Base-by-base conservation (phyloP, 2,797 vertebrate species). In the Melopsittacus undulatus region DNA sequence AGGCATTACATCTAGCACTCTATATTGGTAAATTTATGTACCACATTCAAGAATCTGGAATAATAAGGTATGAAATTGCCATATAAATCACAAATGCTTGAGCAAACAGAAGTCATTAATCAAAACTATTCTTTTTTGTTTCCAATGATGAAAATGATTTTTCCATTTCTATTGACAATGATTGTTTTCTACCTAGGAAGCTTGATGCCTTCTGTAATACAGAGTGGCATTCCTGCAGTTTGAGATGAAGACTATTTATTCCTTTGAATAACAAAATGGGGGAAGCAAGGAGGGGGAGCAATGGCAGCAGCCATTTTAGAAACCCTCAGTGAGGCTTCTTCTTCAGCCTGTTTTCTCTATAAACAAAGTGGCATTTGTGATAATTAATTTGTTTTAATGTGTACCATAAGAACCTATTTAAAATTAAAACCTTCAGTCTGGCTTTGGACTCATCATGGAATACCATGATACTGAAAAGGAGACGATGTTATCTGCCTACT, bases 51-150 rank as follows among this genome's bases (percentile, higher is more conserved):
- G 34, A 93, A 81, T 40, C 54, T 6, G 1, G 51, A 63, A 78
- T 72, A 81, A 87, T 54, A 63, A 88, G 84, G 48, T 68, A 86
- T 40, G 69, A 91, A 92, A 91, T 72, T 78, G 46, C 36, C 26
- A 75, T 49, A 88, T 88, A 92, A 95, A 93, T 90, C 85, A 96
- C 67, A 91, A 75, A 22, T 49, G 29, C 66, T 62, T 54, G 24
- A 86, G 38, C 68, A 91, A 95, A 92, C 49, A 72, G 42, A 91
- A 92, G 49, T 59, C 57, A 92, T 95, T 92, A 91, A 91, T 92
- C 79, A 63, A 63, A 92, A 59, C 13, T 59, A 45, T 24, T 54
- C 19, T 2, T 32, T 69, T 59, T 74, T 78, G 48, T 42, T 7
- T 21, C 45, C 51, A 92, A 69, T 75, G 86, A 91, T 52, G 48